Conservation (phyloP, 1,140 invertebrate genomes). For the Bicyclus anynana region DNA sequence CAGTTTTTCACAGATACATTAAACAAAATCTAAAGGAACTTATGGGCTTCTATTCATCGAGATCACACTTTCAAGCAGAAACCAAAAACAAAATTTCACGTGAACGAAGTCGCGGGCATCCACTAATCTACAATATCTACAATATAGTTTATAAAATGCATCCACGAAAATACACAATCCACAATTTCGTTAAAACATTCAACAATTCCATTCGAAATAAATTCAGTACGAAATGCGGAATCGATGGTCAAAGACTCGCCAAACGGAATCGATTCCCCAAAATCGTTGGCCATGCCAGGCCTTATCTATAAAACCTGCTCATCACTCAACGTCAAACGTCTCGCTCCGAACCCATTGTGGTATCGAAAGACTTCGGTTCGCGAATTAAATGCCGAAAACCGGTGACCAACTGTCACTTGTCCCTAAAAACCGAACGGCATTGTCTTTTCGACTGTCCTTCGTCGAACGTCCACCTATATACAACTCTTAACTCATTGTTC, state of each 20-base stretch:
- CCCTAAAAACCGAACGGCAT: constrained; percentile 57
- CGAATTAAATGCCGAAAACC: constrained; percentile 62
- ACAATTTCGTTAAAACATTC: not conserved
- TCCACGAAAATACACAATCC: not conserved
- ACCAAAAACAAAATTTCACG: too few species aligned
- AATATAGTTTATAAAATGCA: too few species aligned
- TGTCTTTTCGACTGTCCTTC: constrained; percentile 42
- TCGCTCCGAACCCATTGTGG: constrained; percentile 25
- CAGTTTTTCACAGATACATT: too few species aligned
- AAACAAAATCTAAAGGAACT: too few species aligned
- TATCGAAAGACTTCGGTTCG: constrained; percentile 37
- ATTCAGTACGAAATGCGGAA: constrained; percentile 1
- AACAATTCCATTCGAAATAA: not conserved
- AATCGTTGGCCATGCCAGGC: constrained; percentile 20
- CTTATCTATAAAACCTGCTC: constrained; percentile 35
- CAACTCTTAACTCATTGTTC: too few species aligned
- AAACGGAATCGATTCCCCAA: constrained; percentile 15
- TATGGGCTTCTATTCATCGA: too few species aligned
- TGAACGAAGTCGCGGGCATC: too few species aligned
- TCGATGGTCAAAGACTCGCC: constrained; percentile 2
- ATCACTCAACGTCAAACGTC: constrained; percentile 51
- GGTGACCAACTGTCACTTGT: constrained; percentile 52
- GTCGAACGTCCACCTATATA: constrained; percentile 5
- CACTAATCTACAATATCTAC: too few species aligned
- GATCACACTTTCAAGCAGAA: too few species aligned